Base-by-base conservation (phyloP, 2,113 vertebrate species). In the Tricholaema leucomelas region DNA sequence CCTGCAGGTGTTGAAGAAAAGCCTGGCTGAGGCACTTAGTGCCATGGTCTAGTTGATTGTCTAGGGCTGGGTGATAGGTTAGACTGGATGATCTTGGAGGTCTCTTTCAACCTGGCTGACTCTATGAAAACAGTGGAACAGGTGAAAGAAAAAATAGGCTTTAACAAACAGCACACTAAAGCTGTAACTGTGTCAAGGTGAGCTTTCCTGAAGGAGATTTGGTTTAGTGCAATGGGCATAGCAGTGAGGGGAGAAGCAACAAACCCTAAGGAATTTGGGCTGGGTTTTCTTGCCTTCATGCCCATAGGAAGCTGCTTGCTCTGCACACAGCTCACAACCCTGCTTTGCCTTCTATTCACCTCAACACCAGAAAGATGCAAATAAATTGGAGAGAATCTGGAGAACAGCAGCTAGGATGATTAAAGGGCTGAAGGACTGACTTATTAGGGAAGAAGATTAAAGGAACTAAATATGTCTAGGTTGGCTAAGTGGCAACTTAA, bases 401-500 rank as follows among this genome's bases (percentile, higher is more conserved):
- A 84, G 87, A 88, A 92, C 63, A 81, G 71, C 63, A 88, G 78
- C 88, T 91, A 90, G 88, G 71, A 93, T 96, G 92, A 96, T 97
- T 96, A 95, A 96, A 96, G 82, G 89, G 92, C 50, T 88, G 92
- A 79, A 85, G 93, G 91, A 95, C 35, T 96, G 90, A 88, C 66
- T 82, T 87, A 94, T 83, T 91, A 94, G 81, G 81, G 80, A 94
- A 92, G 94, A 95, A 96, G 96, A 96, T 97, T 95, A 94, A 90
- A 97, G 90, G 88, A 97, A 97, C 94, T 95, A 95, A 97, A 96
- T 90, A 94, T 74, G 79, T 94, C 25, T 85, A 88, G 80, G 94
- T 95, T 95, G 72, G 23, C 84, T 94, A 94, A 97, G 74, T 81
- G 88, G 94, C 95, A 97, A 85, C 88, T 94, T 96, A 93, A 93